Evolutionary conservation across 2,113 vertebrate species (phyloP), one percentile per base, ranked within the genome.

Genomic region (Malurus elegans): DNA sequence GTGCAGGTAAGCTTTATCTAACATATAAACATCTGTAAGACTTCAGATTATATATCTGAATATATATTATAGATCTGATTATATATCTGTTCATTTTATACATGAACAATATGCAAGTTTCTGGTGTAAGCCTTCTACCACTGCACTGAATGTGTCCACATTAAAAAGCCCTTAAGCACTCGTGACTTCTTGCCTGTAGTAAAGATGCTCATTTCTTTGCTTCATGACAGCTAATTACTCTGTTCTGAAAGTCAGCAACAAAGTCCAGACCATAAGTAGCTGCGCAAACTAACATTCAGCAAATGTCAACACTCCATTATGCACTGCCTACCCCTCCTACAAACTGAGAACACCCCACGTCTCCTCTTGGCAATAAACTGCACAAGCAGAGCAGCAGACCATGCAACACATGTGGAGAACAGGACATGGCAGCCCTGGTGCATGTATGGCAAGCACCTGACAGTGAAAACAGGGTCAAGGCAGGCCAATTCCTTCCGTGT

Each of bases 321-420:
- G 20, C 53, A 24, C 47, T 66, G 74, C 61, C 57, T 58, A 4
- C 42, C 47, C 47, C 32, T 74, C 14, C 1, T 6, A 10, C 50
- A 40, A 44, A 61, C 24, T 8, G 29, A 11, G 44, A 67, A 24
- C 32, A 62, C 15, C 57, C 21, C 9, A 62, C 5, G 2, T 57
- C 40, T 12, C 29, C 56, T 62, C 48, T 40, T 47, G 61, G 72
- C 79, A 92, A 14, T 2, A 7, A 74, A 25, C 16, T 17, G 36
- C 67, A 78, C 40, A 73, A 36, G 7, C 4, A 14, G 65, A 57
- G 64, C 54, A 82, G 47, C 57, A 56, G 31, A 54, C 25, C 64
- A 42, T 1, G 5, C 70, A 45, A 29, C 3, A 10, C 36, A 25
- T 0, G 0, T 9, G 7, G 20, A 21, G 26, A 82, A 84, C 42